Conservation (phyloP, 2,888 invertebrate species). For the Tromatobia lineatoria region DNA sequence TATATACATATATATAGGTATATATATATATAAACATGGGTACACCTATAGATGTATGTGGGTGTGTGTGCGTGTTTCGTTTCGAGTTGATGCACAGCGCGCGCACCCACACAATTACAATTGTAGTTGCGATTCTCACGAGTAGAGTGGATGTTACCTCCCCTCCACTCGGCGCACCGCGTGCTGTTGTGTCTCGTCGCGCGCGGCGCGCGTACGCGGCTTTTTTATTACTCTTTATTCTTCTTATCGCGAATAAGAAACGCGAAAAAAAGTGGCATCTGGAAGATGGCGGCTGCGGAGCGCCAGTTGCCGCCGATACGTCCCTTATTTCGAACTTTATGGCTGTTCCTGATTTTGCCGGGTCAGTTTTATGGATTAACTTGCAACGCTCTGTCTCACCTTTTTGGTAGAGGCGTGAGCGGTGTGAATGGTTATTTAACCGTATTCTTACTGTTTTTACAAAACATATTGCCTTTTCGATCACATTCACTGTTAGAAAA, state of each 20-base stretch:
- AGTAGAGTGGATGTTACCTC: not conserved
- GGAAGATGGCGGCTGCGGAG: slow-evolving; percentile 88
- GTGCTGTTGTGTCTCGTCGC: slow-evolving; percentile 21
- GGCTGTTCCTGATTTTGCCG: slow-evolving; percentile 23
- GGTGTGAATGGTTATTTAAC: too few species aligned
- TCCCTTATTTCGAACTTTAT: slow-evolving; percentile 71
- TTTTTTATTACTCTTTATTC: slow-evolving; percentile 19
- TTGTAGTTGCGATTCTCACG: slow-evolving; percentile 1
- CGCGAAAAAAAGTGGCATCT: slow-evolving; percentile 85
- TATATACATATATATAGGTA: not conserved
- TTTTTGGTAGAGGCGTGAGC: too few species aligned
- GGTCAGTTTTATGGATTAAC: too few species aligned
- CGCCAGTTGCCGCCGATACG: slow-evolving; percentile 79
- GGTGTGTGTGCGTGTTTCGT: too few species aligned
- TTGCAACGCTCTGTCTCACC: too few species aligned
- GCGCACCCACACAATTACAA: too few species aligned
- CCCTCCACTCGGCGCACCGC: slow-evolving; percentile 4
- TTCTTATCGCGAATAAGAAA: slow-evolving; percentile 74
- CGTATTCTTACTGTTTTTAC: too few species aligned
- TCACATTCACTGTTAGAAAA: too few species aligned
- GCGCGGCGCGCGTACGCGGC: slow-evolving; percentile 16
- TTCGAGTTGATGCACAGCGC: too few species aligned
- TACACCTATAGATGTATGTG: not conserved
- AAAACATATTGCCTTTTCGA: too few species aligned
- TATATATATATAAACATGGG: not conserved